These are phyloP conservation scores for Heteromurus nitidus DNA, from an alignment of 2,888 invertebrate genomes.

Conservation along the genomic window DNA sequence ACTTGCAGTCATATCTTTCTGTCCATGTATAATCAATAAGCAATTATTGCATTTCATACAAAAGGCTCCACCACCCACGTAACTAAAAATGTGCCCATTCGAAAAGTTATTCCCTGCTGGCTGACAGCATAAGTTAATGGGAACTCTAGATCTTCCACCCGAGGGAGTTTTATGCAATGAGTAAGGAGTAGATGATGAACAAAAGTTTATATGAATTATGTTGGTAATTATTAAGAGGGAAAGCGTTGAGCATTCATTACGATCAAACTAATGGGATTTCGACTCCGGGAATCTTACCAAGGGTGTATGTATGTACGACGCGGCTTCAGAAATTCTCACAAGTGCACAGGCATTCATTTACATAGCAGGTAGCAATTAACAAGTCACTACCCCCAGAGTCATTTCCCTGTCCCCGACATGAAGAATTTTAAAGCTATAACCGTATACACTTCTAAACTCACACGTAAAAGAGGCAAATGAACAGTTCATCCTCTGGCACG, in stretches of 20 bases:
- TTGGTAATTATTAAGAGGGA: conserved; percentile 15
- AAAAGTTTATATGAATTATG: conserved; percentile 51
- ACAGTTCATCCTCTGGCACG: conserved; percentile 34
- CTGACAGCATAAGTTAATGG: too few species aligned
- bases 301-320: too few species aligned
- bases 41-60: too few species aligned
- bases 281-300: not conserved
- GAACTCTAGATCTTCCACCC: too few species aligned
- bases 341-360: not conserved
- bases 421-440: conserved; percentile 18
- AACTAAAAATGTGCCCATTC: too few species aligned
- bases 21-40: too few species aligned
- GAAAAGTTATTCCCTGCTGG: too few species aligned
- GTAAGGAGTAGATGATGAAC: conserved; percentile 44
- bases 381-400: conserved; percentile 7
- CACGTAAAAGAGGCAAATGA: conserved; percentile 1
- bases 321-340: too few species aligned
- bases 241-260: not conserved
- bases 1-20: too few species aligned
- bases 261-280: conserved; percentile 26
- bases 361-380: conserved; percentile 45
- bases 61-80: too few species aligned
- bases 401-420: conserved; percentile 7
- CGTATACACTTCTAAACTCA: not conserved
- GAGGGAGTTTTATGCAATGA: conserved; percentile 30